Evolutionary conservation across 2,113 vertebrate genomes (phyloP).

Genomic region (Cettia cetti): DNA sequence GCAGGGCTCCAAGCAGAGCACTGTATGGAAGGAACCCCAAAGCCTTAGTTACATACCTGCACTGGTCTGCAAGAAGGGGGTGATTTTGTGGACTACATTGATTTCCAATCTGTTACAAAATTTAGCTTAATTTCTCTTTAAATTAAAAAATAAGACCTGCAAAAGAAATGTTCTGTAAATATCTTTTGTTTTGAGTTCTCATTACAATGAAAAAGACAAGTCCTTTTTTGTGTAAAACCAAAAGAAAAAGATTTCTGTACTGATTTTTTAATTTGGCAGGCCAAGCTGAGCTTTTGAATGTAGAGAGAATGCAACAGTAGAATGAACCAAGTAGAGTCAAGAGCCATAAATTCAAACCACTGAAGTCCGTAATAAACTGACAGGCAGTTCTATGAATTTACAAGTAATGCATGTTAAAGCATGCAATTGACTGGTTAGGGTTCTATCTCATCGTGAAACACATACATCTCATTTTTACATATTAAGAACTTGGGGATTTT

Average conservation of each 20-base stretch:
- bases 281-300: not conserved
- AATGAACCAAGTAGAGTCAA: not conserved
- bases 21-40: not conserved
- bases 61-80: not conserved
- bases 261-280: not conserved
- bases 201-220: not conserved
- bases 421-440: not conserved
- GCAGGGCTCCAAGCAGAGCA: accelerated
- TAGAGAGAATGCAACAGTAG: not conserved
- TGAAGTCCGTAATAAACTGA: not conserved
- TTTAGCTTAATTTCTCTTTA: not conserved
- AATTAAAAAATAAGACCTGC: not conserved
- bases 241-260: not conserved
- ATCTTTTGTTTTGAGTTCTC: not conserved
- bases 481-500: not conserved
- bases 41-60: not conserved
- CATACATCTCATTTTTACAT: not conserved
- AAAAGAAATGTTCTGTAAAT: not conserved
- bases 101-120: not conserved
- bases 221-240: not conserved
- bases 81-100: not conserved
- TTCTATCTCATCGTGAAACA: not conserved
- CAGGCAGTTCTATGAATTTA: not conserved
- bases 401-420: not conserved
- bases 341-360: not conserved